Evolutionary conservation across 2,797 vertebrate species (phyloP).

Genomic region (Leuciscus waleckii): DNA sequence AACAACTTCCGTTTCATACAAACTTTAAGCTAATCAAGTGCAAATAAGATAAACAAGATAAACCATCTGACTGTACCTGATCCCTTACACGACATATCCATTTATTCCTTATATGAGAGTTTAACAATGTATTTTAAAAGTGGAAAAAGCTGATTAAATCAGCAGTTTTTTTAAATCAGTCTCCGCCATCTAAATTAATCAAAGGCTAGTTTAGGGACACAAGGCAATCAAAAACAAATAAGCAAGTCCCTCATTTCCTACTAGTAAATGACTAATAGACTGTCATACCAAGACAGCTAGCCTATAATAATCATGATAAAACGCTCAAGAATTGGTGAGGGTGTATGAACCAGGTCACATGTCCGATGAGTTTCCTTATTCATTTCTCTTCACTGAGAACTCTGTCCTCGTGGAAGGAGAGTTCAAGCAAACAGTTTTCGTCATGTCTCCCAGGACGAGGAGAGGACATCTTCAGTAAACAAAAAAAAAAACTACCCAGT

Average conservation of each 20-base stretch:
- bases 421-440: neutral
- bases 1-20: neutral
- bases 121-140: neutral
- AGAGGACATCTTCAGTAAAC: slow-evolving; percentile 11
- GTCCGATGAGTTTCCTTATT: slow-evolving; percentile 41
- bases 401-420: slow-evolving; percentile 28
- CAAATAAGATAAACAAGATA: neutral
- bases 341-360: slow-evolving; percentile 61
- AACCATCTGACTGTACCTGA: neutral
- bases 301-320: slow-evolving; percentile 32
- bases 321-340: neutral
- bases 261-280: slow-evolving; percentile 42
- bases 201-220: neutral
- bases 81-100: neutral
- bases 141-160: neutral
- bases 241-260: slow-evolving; percentile 21
- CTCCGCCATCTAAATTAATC: slow-evolving; percentile 17
- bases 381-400: slow-evolving; percentile 50
- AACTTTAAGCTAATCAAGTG: neutral
- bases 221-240: slow-evolving; percentile 9
- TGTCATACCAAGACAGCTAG: neutral
- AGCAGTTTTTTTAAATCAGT: neutral
- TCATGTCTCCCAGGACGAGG: slow-evolving; percentile 22
- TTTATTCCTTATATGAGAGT: neutral
- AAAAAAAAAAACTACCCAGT: slow-evolving; percentile 27